A percentile compares a stretch with the other conserved stretches of the same genome.
Conservation (phyloP, 2,113 vertebrate species). For the Vimba vimba region DNA sequence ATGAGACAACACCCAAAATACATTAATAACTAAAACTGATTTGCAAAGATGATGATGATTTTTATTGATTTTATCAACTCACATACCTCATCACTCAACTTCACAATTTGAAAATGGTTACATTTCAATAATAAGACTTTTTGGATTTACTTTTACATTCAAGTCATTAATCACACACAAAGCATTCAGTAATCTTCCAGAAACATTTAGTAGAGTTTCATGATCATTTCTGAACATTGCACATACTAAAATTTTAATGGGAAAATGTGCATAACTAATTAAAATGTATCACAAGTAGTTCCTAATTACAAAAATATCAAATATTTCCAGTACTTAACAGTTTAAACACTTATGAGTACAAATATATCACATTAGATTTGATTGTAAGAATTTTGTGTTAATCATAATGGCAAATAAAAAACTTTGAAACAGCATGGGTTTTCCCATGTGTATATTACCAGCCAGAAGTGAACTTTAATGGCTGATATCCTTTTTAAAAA, state of each 20-base stretch:
- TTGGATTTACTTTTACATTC: slow-evolving; percentile 1
- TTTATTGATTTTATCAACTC: slow-evolving; percentile 18
- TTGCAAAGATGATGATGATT: not conserved
- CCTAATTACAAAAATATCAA: slow-evolving; percentile 41
- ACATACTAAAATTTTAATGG: slow-evolving; percentile 2
- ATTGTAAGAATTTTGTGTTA: slow-evolving; percentile 30
- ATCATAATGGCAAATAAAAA: slow-evolving; percentile 5
- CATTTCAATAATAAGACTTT: not conserved
- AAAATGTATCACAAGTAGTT: slow-evolving; percentile 16
- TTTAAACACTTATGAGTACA: slow-evolving; percentile 23
- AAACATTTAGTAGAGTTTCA: slow-evolving; percentile 10
- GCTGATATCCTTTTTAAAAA: slow-evolving; percentile 30
- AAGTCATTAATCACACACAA: not conserved
- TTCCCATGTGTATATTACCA: slow-evolving; percentile 1
- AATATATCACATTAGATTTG: slow-evolving; percentile 26
- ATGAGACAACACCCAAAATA: not conserved
- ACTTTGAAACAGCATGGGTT: slow-evolving; percentile 2
- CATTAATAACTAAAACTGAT: not conserved
- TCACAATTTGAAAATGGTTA: not conserved
- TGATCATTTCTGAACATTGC: not conserved
- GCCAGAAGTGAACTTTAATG: slow-evolving; percentile 25
- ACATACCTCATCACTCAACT: not conserved
- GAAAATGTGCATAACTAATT: not conserved
- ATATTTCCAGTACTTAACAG: not conserved
- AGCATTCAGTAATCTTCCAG: slow-evolving; percentile 4